phyloP scores from a whole-genome alignment of 2,113 vertebrate genomes.

The Falcunculus frontatus region DNA sequence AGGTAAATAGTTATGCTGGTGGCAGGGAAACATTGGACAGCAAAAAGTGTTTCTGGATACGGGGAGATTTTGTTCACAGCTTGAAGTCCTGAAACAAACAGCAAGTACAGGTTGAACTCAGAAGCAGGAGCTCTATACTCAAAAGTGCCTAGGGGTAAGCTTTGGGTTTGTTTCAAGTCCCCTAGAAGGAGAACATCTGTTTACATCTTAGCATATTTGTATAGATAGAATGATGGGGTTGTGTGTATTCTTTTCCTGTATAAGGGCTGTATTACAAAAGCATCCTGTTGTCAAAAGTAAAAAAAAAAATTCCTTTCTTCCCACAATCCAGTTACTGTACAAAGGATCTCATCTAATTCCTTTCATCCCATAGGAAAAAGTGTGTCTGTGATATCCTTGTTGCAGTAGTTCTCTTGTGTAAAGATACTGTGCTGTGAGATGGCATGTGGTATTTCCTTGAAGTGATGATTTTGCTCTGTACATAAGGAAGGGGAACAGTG shows the following conservation, averaged over 20 bases:
- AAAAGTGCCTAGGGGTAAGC: conserved; percentile 30
- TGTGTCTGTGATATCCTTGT: not conserved
- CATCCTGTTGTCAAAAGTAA: not conserved
- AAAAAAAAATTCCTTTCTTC: not conserved
- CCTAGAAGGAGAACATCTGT: not conserved
- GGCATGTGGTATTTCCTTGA: not conserved
- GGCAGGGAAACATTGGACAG: not conserved
- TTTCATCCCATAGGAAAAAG: not conserved
- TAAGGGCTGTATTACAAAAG: conserved; percentile 2
- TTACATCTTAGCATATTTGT: not conserved
- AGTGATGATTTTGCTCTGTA: not conserved
- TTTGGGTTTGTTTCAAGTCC: not conserved
- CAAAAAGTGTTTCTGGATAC: not conserved
- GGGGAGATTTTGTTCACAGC: not conserved
- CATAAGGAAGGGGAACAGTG: not conserved
- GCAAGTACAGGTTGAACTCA: not conserved
- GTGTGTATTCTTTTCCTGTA: not conserved
- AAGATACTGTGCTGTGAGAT: not conserved
- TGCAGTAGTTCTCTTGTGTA: not conserved
- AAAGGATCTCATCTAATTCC: not conserved
- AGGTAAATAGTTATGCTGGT: not conserved
- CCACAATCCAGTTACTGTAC: not conserved
- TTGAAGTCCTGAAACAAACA: conserved; percentile 7
- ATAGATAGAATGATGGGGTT: not conserved
- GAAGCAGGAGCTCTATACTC: conserved; percentile 1